Conservation (phyloP, 2,888 invertebrate genomes). For the Catotricha subobsoleta region DNA sequence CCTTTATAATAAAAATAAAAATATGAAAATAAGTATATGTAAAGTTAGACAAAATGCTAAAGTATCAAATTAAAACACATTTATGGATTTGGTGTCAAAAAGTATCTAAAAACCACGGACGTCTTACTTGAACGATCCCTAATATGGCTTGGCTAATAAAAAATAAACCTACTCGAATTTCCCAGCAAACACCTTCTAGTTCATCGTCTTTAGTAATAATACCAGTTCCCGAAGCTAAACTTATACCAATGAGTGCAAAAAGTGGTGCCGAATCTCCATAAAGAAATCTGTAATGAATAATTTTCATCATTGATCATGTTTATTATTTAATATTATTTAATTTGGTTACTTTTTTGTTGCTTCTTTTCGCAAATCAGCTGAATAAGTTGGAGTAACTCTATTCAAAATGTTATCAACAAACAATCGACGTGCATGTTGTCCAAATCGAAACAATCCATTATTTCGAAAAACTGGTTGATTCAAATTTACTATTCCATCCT, state of each 20-base stretch:
- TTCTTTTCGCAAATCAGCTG: conserved; percentile 40
- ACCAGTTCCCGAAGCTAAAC: conserved; percentile 52
- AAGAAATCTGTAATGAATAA: conserved; percentile 28
- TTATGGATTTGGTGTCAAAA: background rate
- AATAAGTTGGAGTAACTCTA: conserved; percentile 46
- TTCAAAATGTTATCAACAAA: conserved; percentile 52
- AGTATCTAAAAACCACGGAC: background rate
- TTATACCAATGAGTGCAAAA: conserved; percentile 55
- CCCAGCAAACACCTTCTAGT: conserved; percentile 57
- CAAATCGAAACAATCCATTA: conserved; percentile 33
- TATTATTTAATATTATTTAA: background rate
- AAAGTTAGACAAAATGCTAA: too few species aligned
- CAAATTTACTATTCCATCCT: background rate
- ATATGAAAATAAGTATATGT: too few species aligned
- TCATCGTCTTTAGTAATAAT: conserved; percentile 59
- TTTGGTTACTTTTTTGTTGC: conserved; percentile 37
- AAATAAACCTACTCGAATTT: conserved; percentile 41
- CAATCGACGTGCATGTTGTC: conserved; percentile 43
- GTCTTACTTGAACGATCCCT: too few species aligned
- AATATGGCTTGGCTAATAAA: too few species aligned
- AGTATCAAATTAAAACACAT: background rate
- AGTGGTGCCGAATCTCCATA: conserved; percentile 55
- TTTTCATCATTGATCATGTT: conserved; percentile 9
- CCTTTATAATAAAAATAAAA: too few species aligned
- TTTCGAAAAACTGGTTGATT: conserved; percentile 9